Percentiles rank a stretch among this genome's conserved stretches.
Evolutionary conservation across 1,140 invertebrate genomes (phyloP).

Genomic region (Diprion similis): DNA sequence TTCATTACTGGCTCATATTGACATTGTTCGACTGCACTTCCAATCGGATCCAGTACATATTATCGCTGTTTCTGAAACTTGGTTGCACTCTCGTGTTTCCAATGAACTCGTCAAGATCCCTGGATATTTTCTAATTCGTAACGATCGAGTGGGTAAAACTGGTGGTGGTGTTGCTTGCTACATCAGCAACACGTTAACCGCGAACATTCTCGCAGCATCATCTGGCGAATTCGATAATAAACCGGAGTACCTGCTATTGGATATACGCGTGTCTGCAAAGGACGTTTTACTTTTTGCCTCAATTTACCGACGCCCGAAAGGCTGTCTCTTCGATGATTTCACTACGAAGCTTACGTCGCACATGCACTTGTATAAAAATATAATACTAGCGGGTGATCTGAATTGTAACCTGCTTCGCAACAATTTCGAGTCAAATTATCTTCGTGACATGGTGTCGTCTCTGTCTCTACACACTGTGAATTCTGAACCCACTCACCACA

Average conservation of each 20-base stretch:
- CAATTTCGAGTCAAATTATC: too few species aligned
- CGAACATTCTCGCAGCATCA: not conserved
- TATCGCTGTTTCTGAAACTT: conserved; percentile 8
- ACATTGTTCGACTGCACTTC: conserved; percentile 6
- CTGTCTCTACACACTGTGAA: too few species aligned
- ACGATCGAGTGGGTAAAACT: conserved; percentile 1
- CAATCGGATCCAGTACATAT: not conserved
- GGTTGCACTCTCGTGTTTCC: conserved; percentile 10
- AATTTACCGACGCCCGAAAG: conserved; percentile 2
- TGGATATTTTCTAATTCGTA: conserved; percentile 10
- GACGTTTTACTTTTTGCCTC: not conserved
- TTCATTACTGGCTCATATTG: conserved; percentile 10
- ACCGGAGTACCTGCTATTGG: not conserved
- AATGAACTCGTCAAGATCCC: not conserved
- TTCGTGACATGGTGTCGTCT: too few species aligned
- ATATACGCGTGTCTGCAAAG: not conserved
- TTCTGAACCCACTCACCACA: too few species aligned
- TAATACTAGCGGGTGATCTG: too few species aligned
- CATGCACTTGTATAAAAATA: too few species aligned
- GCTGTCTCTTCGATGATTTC: conserved; percentile 6
- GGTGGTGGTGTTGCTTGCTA: conserved; percentile 19
- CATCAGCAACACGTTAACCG: not conserved
- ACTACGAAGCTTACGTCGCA: too few species aligned
- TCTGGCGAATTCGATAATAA: not conserved
- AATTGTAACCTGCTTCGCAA: too few species aligned